Evolutionary conservation across 2,888 invertebrate genomes (phyloP), one percentile per base, ranked within the genome.

Genomic region (Scaptomyza cyrtandrae): DNA sequence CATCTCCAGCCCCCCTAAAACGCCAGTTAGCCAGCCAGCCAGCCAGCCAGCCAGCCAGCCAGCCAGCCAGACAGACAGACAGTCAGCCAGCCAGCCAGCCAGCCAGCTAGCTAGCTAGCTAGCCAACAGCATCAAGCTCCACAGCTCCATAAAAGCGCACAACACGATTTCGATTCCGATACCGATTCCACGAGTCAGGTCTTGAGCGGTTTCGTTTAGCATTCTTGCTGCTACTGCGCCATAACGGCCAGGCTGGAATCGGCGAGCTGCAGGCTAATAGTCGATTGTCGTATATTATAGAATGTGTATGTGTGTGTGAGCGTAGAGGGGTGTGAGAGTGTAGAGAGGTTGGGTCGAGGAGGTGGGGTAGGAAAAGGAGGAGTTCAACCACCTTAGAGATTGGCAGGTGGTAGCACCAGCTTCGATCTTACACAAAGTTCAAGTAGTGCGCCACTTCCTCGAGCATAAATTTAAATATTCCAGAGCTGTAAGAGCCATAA

Each of bases 191-290:
- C 71, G 39, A 52, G 61, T 54, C 70, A 46, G 52, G 62, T 71
- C 59, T 73, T 82, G 66, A 82, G 78, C 78, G 62, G 83, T 67
- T 82, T 80, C 62, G 84, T 74, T 81, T 86, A 81, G 78, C 85
- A 82, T 82, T 82, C 81, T 82, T 80, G 87, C 65, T 84, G 67
- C 81, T 86, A 77, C 80, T 80, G 86, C 86, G 86, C 86, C 86
- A 80, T 80, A 74, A 65, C 65, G 71, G 59, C 62, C 60, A 59
- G 64, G 58, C 69, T 74, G 58, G 60, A 48, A 49, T 48, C 39
- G 24, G 44, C 11, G 16, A 60, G 66, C 49, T 70, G 78, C 68
- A 56, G 74, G 56, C 60, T 60, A 41, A 16, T 53, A 43, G 44
- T 35, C 24, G 24, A 24, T 24, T 10, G 33, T 35, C 13, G 33